Evolutionary conservation across 2,888 invertebrate genomes (phyloP), one percentile per base, ranked within the genome.

Genomic region (Pachymerium ferrugineum): DNA sequence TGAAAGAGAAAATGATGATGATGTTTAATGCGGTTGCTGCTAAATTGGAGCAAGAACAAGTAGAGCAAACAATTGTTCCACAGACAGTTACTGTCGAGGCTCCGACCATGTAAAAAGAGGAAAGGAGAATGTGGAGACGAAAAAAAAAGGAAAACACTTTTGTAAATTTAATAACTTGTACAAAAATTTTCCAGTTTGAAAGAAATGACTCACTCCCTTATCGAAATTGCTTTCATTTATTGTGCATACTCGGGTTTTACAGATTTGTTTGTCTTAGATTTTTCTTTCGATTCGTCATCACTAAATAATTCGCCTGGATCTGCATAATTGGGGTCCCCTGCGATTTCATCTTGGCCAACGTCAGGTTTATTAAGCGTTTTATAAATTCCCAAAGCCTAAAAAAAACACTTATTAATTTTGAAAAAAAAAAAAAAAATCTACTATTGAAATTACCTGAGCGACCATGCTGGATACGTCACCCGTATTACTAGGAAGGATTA

Each of bases 401-500:
- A n/a, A n/a, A n/a, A n/a, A n/a, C n/a, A n/a, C n/a, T n/a, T n/a
- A n/a, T n/a, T n/a, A n/a, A n/a, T n/a, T n/a, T n/a, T n/a, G n/a
- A n/a, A 35, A 35, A 35, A 35, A 12, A 35, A 35, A 12, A 12
- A 35, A 10, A 35, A 35, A 76, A 78, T 79, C 84, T 90, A n/a
- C n/a, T n/a, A n/a, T n/a, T n/a, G n/a, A n/a, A n/a, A n/a, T n/a
- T n/a, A n/a, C 93, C 87, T 94, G 92, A 62, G 91, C 87, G 16
- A 94, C 93, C 82, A 93, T 85, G 79, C 85, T 87, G 8, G 91
- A 87, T 4, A 94, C 88, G 80, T 92, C 91, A 3, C 92, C 91
- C 3, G 91, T 90, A 83, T 97, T 96, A 22, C 92, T 88, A 0
- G 98, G 98, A 77, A 99, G 84, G 78, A 99, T 92, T 75, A 99